Evolutionary conservation across 2,888 invertebrate species (phyloP).

Genomic region (Synanthedon formicaeformis): DNA sequence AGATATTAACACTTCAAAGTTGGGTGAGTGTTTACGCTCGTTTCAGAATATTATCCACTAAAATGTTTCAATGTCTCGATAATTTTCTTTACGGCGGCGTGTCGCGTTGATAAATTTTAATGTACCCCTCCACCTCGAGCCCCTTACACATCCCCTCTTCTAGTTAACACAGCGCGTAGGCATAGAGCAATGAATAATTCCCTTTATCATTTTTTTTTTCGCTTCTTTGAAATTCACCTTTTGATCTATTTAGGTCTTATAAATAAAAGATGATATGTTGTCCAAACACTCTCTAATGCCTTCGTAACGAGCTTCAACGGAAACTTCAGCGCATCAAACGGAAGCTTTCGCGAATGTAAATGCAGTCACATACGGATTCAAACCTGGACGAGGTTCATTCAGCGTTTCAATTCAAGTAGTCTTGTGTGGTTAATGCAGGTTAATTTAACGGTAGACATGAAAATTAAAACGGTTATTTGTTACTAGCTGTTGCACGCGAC

Average conservation of each 20-base stretch:
- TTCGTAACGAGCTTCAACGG: not conserved
- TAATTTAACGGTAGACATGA: too few species aligned
- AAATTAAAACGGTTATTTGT: too few species aligned
- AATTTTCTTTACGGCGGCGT: not conserved
- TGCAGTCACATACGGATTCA: not conserved
- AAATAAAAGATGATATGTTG: constrained; percentile 17
- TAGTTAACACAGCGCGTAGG: not conserved
- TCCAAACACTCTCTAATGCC: not conserved
- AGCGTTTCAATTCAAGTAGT: too few species aligned
- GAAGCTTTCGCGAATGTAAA: not conserved
- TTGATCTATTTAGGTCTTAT: constrained; percentile 8
- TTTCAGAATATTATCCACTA: not conserved
- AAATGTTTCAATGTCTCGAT: not conserved
- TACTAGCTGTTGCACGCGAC: too few species aligned
- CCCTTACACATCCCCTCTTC: not conserved
- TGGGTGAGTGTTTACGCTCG: not conserved
- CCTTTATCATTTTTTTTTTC: constrained; percentile 7
- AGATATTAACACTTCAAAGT: not conserved
- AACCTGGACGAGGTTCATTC: too few species aligned
- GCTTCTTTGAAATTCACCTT: constrained; percentile 19
- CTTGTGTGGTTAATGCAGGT: too few species aligned
- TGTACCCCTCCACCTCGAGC: not conserved
- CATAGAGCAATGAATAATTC: constrained; percentile 25
- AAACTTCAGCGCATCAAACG: not conserved
- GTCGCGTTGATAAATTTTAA: not conserved